Evolutionary conservation across 2,888 invertebrate genomes (phyloP), one percentile per base, ranked within the genome.

Genomic region (Acrobasis suavella): DNA sequence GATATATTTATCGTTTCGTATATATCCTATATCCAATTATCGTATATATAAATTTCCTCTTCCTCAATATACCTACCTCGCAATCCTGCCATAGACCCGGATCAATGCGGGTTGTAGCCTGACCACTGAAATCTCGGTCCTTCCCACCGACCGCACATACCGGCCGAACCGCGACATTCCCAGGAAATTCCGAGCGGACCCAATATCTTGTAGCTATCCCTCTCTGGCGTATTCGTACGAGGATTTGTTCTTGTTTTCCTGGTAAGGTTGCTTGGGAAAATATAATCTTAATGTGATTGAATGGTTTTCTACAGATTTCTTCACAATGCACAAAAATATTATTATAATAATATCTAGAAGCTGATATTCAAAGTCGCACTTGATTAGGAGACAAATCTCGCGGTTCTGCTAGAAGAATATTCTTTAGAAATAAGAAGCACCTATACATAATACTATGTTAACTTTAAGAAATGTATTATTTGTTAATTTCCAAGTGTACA

Each of bases 91-190:
- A 65, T 70, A 70, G 69, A 77, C 81, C 85, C 80, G 74, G 79
- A 81, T 86, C 86, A 85, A 78, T 80, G 76, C 65, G 75, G 74
- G 68, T 67, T 68, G 70, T 78, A 72, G 78, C 65, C 66, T 83
- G 86, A 83, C 86, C 86, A 83, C 82, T 81, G 77, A 85, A 89
- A 90, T 90, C 91, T 89, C 87, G 74, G 82, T 68, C 71, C 69
- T 72, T 63, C 73, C 76, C 74, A 73, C 69, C 74, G 77, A 84
- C 89, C 89, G 85, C 87, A 83, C 87, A 87, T 89, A 83, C 87
- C 88, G 71, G 68, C 69, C 74, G 70, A 73, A 77, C 76, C 74
- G 77, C 81, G 79, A 80, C 80, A 85, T 81, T 85, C 80, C 77
- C 83, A 66, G 82, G 81, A 83, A 82, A 88, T 88, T 82, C 87